phyloP scores from a whole-genome alignment of 2,113 vertebrate species.

The western clawed frog (Xenopus tropicalis) region UCB_Xtro_10.0 CM004449.2:99264501-99265000 shows the following conservation, averaged over 20 bases:
- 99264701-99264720: conserved; percentile 31
- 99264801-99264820: conserved; percentile 15
- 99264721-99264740: conserved; percentile 11
- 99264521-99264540: too few species aligned
- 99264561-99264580: neutral
- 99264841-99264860: conserved; percentile 17
- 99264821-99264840: conserved; percentile 11
- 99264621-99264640: conserved; percentile 25
- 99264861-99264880: neutral
- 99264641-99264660: conserved; percentile 21
- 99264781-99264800: conserved; percentile 7
- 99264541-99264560: conserved; percentile 4
- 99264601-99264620: conserved; percentile 24
- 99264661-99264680: conserved; percentile 8
- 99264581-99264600: neutral
- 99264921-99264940: too few species aligned
- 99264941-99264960: too few species aligned
- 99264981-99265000: too few species aligned
- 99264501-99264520: too few species aligned
- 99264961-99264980: too few species aligned
- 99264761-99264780: conserved; percentile 28
- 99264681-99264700: conserved; percentile 23
- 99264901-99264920: neutral
- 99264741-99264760: conserved; percentile 14
- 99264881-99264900: neutral